Conservation (phyloP, 2,113 vertebrate genomes). For the Aspiorhynchus laticeps region DNA sequence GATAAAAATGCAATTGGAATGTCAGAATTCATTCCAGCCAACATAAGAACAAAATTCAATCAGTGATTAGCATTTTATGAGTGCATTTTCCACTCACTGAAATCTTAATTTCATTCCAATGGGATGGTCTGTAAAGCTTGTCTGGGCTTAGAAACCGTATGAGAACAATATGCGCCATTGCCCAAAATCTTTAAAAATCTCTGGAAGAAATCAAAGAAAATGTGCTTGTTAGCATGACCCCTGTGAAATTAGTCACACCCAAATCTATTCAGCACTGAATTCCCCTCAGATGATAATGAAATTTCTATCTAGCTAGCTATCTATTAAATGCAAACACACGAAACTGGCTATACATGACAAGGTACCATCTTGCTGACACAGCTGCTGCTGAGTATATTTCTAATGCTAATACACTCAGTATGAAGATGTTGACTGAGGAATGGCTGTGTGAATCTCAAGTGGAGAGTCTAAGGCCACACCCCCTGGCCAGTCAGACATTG, state of each 20-base stretch:
- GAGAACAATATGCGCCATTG: not conserved
- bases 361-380: not conserved
- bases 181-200: not conserved
- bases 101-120: too few relatives aligned
- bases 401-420: not conserved
- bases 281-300: not conserved
- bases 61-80: not conserved
- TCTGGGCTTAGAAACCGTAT: not conserved
- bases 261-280: not conserved
- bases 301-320: not conserved
- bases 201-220: not conserved
- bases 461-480: not conserved
- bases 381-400: not conserved
- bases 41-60: not conserved
- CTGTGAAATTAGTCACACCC: not conserved
- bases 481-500: not conserved
- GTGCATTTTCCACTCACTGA: not conserved
- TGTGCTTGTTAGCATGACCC: not conserved
- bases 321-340: not conserved
- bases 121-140: too few relatives aligned
- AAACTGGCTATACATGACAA: not conserved
- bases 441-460: not conserved
- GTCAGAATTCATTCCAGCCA: not conserved
- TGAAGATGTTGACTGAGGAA: not conserved
- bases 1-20: not conserved